Evolutionary conservation across 1,140 invertebrate genomes (phyloP), one percentile per base, ranked within the genome.

Genomic region (Drosophila arizonae): DNA sequence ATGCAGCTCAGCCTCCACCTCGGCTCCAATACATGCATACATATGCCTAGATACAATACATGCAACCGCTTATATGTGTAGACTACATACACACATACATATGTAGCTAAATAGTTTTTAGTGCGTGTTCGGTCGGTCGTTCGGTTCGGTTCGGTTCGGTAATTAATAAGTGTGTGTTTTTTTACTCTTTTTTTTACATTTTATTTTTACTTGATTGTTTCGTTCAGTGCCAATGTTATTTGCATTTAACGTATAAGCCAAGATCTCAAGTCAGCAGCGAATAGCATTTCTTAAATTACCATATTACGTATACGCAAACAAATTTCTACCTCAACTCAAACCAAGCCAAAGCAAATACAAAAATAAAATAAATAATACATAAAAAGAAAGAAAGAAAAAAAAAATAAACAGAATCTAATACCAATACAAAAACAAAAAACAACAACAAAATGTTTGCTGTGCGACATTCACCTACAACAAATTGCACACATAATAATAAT

Each of bases 61-160:
- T 11, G 21, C 21, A 24, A 24, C 21, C 28, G 28, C 3, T 4
- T 30, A 30, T 6, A 39, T 39, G 36, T 13, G 36, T 30, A 13
- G 43, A 26, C 55, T 5, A 28, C 13, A 36, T 36, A 10, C 43
- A 15, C n/a, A 52, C 2, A 61, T 26, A 50, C 26, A 46, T 45
- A 73, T 73, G 71, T 73, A 73, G 65, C 10, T 56, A 36, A 73
- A 26, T 73, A 69, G 71, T 73, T 67, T 30, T 56, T 56, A 56
- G 64, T 61, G 55, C 69, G 63, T 46, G 21, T 61, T 73, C 43
- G 71, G 71, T 73, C 71, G 71, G 70, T 72, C 70, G 69, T 68
- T 73, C 71, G 71, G 64, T 73, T 68, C 71, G 71, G 64, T 73
- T 61, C 71, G 71, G 71, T 72, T 52, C 55, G 46, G 30, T 68